phyloP scores from a whole-genome alignment of 2,888 invertebrate species.

The Pseudococcus viburni region DNA sequence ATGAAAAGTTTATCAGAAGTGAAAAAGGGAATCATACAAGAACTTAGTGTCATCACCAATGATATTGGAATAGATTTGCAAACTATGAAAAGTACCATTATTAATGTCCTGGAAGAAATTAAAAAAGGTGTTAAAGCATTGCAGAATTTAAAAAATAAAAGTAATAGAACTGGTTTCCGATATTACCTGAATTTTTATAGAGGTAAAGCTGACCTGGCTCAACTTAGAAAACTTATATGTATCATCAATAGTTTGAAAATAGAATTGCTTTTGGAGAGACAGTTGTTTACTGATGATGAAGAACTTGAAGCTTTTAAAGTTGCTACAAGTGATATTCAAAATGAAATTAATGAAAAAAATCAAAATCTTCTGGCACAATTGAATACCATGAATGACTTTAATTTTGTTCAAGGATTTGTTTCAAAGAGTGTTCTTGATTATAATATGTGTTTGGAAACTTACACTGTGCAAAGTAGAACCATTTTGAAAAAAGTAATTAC shows the following conservation, averaged over 20 bases:
- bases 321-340: background rate
- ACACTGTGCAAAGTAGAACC: background rate
- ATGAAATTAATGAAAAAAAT: conserved; percentile 18
- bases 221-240: conserved; percentile 45
- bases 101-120: conserved; percentile 47
- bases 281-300: conserved; percentile 8
- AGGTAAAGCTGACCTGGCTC: conserved; percentile 45
- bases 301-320: background rate
- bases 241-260: conserved; percentile 56
- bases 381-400: conserved; percentile 10
- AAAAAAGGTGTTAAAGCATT: conserved; percentile 54
- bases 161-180: conserved; percentile 59
- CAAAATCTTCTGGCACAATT: conserved; percentile 1
- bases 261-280: conserved; percentile 34
- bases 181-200: conserved; percentile 56
- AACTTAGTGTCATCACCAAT: conserved; percentile 14
- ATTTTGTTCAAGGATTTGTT: conserved; percentile 11
- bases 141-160: conserved; percentile 57
- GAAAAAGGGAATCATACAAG: conserved; percentile 25
- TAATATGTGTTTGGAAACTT: conserved; percentile 22
- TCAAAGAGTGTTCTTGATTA: conserved; percentile 26
- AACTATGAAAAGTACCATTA: conserved; percentile 26
- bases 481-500: conserved; percentile 34
- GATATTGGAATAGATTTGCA: conserved; percentile 40
- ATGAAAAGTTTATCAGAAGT: conserved; percentile 39